Evolutionary conservation across 1,140 invertebrate genomes (phyloP), one percentile per base, ranked within the genome.

Genomic region (Choristoneura fumiferana): DNA sequence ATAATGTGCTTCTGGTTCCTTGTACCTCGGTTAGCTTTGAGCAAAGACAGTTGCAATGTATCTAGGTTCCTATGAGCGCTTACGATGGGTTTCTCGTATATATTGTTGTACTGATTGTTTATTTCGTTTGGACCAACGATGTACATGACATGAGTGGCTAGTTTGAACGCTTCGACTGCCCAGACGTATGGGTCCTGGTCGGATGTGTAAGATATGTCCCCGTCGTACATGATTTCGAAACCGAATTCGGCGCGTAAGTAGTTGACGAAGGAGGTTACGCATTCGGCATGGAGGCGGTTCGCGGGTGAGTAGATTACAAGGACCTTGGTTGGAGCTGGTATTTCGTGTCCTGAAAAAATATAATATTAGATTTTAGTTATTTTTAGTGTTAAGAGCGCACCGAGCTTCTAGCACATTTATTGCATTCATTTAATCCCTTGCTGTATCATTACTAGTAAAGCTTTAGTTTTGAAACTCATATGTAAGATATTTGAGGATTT

Each of bases 21-120:
- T 0, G 70, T 63, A 0, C 59, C 63, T 45, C 74, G 61, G 29
- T 52, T 67, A 0, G 69, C 60, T 56, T 68, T 75, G 0, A 87
- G 49, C 52, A 81, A 62, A 0, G 76, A 71, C 1, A 89, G 62
- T 0, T 84, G 62, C 0, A 86, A 58, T 0, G 43, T 56, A 36
- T 87, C 84, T 0, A 86, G 68, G 22, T 84, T 66, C 54, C 68
- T 76, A 29, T 84, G 78, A 0, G 80, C 68, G 8, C 65, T 76
- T 58, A 78, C 71, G 2, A 85, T 85, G 0, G 83, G 81, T 66
- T 83, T 78, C 13, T 86, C 83, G 18, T 86, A 88, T n/a, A 86
- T 87, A 36, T 75, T 86, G 45, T 76, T 77, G 70, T 81, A 85
- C 0, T 72, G 39, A 33, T 83, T 81, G 0, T 70, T 66, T 39